Percentiles rank a stretch among this genome's conserved stretches.
phyloP scores from a whole-genome alignment of 1,140 invertebrate species.

The Sycobia sp. region DNA sequence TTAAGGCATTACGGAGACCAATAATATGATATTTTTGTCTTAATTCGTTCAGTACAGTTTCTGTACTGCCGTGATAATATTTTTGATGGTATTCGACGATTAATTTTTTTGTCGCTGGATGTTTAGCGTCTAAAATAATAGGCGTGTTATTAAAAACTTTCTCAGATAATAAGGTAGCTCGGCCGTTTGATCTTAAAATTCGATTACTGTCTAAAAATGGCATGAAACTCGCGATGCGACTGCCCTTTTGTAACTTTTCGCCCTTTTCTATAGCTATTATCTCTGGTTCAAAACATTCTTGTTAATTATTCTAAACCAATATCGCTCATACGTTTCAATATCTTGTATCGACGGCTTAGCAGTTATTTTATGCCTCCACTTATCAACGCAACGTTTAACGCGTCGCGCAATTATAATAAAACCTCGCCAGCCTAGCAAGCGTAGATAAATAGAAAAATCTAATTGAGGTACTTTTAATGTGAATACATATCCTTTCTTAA shows the following conservation, averaged over 20 bases:
- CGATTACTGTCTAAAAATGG: neutral
- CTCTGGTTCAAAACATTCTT: neutral
- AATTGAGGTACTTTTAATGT: neutral
- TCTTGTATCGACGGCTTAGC: no score
- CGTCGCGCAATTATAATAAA: neutral
- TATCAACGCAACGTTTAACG: no score
- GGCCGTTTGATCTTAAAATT: neutral
- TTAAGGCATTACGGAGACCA: no score
- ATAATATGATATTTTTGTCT: no score
- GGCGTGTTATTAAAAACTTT: no score
- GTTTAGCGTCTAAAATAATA: no score
- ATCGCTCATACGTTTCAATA: no score
- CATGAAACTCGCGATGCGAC: no score
- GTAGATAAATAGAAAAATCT: no score
- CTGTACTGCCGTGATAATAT: neutral
- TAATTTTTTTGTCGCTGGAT: neutral
- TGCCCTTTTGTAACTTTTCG: neutral
- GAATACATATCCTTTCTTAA: neutral
- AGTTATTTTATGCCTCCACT: no score
- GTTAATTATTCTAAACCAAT: neutral
- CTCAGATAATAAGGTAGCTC: neutral
- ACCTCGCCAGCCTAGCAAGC: no score
- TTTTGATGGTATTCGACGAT: neutral
- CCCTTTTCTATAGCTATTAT: neutral
- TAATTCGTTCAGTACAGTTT: slow-evolving; percentile 1